phyloP scores from a whole-genome alignment of 2,797 vertebrate species.

The Enteromius paludinosus region DNA sequence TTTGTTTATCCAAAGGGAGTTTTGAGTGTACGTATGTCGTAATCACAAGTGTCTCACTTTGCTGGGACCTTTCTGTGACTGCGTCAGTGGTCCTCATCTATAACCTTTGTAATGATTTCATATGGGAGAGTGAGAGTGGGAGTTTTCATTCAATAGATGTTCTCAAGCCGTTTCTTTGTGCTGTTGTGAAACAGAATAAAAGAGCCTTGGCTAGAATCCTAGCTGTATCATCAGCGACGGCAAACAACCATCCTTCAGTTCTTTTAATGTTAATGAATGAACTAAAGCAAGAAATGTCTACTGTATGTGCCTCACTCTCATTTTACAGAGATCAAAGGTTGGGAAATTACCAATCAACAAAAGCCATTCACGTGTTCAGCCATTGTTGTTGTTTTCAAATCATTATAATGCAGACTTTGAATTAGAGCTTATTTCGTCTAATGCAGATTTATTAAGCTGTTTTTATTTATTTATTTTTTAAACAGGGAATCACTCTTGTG shows the following conservation, averaged over 20 bases:
- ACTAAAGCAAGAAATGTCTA: conserved; percentile 36
- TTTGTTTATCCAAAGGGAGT: conserved; percentile 1
- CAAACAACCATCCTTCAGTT: conserved; percentile 42
- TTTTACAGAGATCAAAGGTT: conserved; percentile 47
- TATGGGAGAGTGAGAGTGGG: conserved; percentile 25
- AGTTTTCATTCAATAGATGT: conserved; percentile 27
- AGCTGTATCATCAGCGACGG: conserved; percentile 15
- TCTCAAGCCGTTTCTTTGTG: conserved; percentile 35
- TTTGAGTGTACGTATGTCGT: not conserved
- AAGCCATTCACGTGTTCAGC: conserved; percentile 23
- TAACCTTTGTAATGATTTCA: conserved; percentile 38
- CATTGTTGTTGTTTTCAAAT: conserved; percentile 19
- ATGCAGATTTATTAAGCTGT: conserved; percentile 13
- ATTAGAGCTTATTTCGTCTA: conserved; percentile 15
- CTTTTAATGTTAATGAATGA: conserved; percentile 48
- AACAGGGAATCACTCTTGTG: not conserved
- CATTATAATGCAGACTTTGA: conserved; percentile 19
- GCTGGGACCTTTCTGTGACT: conserved; percentile 10
- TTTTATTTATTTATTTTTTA: not conserved
- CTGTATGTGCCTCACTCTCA: conserved; percentile 22
- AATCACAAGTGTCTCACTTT: conserved; percentile 24
- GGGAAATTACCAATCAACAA: conserved; percentile 24
- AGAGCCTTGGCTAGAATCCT: conserved; percentile 44
- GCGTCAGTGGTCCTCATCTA: conserved; percentile 11
- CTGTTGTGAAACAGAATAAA: conserved; percentile 27